Evolutionary conservation across 2,113 vertebrate species (phyloP).

Genomic region (Strigops habroptila): DNA sequence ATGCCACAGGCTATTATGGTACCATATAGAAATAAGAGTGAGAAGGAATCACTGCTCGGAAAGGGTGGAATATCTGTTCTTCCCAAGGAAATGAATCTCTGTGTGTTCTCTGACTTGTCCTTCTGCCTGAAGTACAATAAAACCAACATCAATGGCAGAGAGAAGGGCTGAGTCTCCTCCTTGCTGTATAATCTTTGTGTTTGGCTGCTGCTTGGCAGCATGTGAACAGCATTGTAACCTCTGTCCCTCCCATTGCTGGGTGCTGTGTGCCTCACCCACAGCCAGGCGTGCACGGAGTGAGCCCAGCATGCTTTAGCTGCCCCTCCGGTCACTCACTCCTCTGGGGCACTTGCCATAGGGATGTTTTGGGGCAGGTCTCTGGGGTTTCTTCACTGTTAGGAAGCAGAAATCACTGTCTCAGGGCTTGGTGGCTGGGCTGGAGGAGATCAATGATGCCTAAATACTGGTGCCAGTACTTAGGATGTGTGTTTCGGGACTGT

Average conservation of each 20-base stretch:
- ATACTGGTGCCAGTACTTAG: background rate
- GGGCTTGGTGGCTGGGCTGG: background rate
- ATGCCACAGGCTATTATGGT: background rate
- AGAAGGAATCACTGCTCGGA: background rate
- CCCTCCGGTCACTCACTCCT: rapidly evolving
- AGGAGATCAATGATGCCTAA: background rate
- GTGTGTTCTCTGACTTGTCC: background rate
- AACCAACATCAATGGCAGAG: background rate
- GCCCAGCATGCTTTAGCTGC: background rate
- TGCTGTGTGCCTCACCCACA: rapidly evolving
- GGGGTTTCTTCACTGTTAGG: background rate
- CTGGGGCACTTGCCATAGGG: rapidly evolving
- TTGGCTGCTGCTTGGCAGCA: background rate
- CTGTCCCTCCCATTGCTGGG: background rate
- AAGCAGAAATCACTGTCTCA: background rate
- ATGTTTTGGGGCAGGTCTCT: background rate
- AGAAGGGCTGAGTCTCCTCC: background rate
- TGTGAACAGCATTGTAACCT: background rate
- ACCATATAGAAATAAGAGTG: background rate
- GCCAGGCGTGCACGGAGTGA: background rate
- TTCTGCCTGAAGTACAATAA: background rate
- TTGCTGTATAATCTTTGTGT: background rate
- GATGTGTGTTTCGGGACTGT: background rate
- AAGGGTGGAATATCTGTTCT: background rate
- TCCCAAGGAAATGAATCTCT: background rate